Evolutionary conservation across 1,140 invertebrate species (phyloP).

Genomic region (fruit fly (Drosophila melanogaster)): DNA sequence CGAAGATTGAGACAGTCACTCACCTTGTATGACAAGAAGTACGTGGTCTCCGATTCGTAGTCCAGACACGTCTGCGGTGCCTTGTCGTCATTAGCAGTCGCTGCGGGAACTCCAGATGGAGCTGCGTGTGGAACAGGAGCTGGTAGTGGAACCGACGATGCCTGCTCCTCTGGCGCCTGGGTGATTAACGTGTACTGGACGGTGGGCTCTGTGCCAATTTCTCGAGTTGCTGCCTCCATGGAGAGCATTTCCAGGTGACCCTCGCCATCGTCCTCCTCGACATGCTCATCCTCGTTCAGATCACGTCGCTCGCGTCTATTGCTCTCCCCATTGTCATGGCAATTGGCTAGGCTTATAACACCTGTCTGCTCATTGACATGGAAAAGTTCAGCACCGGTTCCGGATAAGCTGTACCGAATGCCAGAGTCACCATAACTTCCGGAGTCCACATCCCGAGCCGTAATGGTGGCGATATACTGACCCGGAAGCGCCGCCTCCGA

Average conservation of each 20-base stretch:
- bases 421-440: constrained; percentile 89
- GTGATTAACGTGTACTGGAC: constrained; percentile 79
- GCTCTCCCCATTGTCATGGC: constrained; percentile 84
- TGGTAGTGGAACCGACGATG: constrained; percentile 13
- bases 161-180: constrained; percentile 46
- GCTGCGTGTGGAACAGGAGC: constrained; percentile 10
- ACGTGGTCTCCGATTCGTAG: constrained; percentile 92
- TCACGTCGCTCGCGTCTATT: constrained; percentile 72
- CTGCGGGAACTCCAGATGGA: constrained; percentile 28
- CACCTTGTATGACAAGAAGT: constrained; percentile 94
- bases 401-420: constrained; percentile 93
- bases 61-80: constrained; percentile 89
- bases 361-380: constrained; percentile 92
- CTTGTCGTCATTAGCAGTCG: constrained; percentile 70
- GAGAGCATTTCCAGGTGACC: constrained; percentile 59
- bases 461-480: constrained; percentile 90
- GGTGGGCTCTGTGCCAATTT: constrained; percentile 75
- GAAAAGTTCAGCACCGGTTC: constrained; percentile 93
- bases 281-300: constrained; percentile 57
- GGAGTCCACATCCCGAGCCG: constrained; percentile 92
- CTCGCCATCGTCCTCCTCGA: constrained; percentile 24
- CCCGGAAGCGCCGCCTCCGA: constrained; percentile 90
- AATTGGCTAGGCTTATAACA: constrained; percentile 92
- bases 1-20: constrained; percentile 53
- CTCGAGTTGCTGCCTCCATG: constrained; percentile 47